phyloP scores from a whole-genome alignment of 2,113 vertebrate species.

The Neodontobutis hainanensis region DNA sequence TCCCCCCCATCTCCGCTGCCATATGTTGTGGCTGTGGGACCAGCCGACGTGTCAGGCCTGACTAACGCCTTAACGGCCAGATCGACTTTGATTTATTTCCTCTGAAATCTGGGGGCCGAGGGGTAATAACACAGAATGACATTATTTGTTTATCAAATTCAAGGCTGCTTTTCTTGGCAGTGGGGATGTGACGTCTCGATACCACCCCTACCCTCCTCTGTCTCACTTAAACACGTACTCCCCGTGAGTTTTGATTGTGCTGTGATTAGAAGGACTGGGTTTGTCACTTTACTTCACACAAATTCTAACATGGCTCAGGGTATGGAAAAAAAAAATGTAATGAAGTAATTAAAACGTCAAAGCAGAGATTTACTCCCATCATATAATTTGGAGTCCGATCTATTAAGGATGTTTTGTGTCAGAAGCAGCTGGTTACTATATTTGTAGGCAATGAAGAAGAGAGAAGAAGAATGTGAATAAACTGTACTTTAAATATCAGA shows the following conservation, averaged over 20 bases:
- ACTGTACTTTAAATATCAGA: conserved; percentile 65
- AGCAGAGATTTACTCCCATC: conserved; percentile 54
- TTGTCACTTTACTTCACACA: conserved; percentile 72
- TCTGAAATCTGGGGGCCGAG: conserved; percentile 86
- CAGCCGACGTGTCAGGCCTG: conserved; percentile 79
- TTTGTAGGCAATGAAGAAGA: conserved; percentile 32
- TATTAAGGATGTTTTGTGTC: conserved; percentile 57
- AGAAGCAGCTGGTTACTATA: conserved; percentile 36
- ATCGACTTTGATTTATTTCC: conserved; percentile 92
- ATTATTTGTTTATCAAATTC: conserved; percentile 94
- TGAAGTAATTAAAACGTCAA: conserved; percentile 71
- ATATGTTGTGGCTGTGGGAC: conserved; percentile 80
- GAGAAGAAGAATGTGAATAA: conserved; percentile 43
- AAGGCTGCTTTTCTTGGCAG: conserved; percentile 79
- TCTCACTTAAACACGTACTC: neutral
- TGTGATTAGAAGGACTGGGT: conserved; percentile 73
- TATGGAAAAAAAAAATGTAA: conserved; percentile 46
- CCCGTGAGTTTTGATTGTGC: conserved; percentile 82
- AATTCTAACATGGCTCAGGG: conserved; percentile 53
- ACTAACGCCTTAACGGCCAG: conserved; percentile 72
- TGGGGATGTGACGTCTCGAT: conserved; percentile 81
- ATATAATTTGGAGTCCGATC: conserved; percentile 49
- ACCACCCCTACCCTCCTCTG: conserved; percentile 14
- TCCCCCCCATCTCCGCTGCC: conserved; percentile 50
- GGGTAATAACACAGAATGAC: conserved; percentile 89